phyloP scores from a whole-genome alignment of 2,888 invertebrate genomes.

The Trichopoda pennipes region DNA sequence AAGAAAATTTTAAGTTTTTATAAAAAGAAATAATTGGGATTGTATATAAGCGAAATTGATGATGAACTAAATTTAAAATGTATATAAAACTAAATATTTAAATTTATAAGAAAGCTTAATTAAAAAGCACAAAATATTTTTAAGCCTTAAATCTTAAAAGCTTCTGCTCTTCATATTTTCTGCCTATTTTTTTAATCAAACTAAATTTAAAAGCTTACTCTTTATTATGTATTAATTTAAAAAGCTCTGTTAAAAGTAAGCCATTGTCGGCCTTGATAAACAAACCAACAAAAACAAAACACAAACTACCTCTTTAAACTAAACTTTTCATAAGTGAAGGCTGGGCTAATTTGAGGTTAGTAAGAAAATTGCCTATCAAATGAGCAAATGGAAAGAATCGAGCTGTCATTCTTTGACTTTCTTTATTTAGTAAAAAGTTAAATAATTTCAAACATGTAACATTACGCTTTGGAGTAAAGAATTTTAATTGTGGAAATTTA shows the following conservation, averaged over 20 bases:
- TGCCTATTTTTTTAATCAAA: background rate
- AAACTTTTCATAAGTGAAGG: slow-evolving; percentile 71
- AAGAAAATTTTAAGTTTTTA: slow-evolving; percentile 29
- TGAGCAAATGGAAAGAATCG: too few species aligned
- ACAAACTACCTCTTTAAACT: slow-evolving; percentile 25
- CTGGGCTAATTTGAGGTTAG: too few species aligned
- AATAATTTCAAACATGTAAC: too few species aligned
- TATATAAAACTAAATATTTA: slow-evolving; percentile 6
- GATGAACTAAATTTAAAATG: slow-evolving; percentile 9
- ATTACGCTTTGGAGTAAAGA: too few species aligned
- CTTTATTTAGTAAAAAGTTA: too few species aligned
- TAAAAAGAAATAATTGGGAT: slow-evolving; percentile 67
- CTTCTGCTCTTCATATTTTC: background rate
- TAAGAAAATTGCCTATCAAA: too few species aligned
- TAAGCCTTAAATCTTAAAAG: background rate
- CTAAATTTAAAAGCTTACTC: slow-evolving; percentile 1
- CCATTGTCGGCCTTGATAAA: slow-evolving; percentile 78
- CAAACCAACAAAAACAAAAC: slow-evolving; percentile 3
- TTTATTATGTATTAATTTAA: slow-evolving; percentile 7
- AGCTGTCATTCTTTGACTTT: too few species aligned
- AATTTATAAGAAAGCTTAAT: background rate
- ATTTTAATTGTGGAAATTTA: too few species aligned
- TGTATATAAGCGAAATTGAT: slow-evolving; percentile 51
- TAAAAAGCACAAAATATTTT: slow-evolving; percentile 18
- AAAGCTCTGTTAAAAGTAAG: slow-evolving; percentile 77